Evolutionary conservation across 2,113 vertebrate genomes (phyloP).

Genomic region (Grantiella picta): DNA sequence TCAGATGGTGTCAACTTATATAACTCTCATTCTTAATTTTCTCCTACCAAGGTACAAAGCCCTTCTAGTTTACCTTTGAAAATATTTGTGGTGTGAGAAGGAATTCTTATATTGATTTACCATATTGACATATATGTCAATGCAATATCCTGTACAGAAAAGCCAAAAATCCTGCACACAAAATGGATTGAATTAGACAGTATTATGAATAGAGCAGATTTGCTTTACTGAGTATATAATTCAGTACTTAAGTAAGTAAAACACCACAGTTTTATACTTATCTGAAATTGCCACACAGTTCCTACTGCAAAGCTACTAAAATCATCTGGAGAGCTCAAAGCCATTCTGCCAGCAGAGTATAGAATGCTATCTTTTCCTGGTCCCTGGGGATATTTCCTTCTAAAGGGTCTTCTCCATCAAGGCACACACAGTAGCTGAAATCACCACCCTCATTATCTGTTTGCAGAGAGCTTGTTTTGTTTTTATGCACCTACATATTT

Average conservation of each 20-base stretch:
- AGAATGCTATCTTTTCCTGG: background rate
- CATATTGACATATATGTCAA: background rate
- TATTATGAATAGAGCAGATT: background rate
- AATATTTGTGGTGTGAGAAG: background rate
- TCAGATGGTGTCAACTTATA: background rate
- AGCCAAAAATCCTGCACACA: background rate
- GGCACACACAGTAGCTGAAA: background rate
- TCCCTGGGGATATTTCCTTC: background rate
- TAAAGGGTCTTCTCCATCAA: background rate
- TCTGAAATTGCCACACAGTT: background rate
- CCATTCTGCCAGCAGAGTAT: background rate
- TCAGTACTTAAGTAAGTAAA: background rate
- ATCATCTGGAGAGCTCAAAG: background rate
- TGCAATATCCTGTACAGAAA: background rate
- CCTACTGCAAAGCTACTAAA: background rate
- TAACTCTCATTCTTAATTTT: background rate
- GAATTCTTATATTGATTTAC: constrained; percentile 5
- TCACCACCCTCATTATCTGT: background rate
- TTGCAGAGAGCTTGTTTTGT: background rate
- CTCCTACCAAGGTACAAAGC: background rate
- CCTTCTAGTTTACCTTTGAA: background rate
- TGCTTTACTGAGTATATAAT: background rate
- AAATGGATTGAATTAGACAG: background rate
- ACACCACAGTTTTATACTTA: background rate
- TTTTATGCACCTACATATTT: background rate